Conservation (phyloP, 2,888 invertebrate species). For the Hirtodrosophila cameraria region DNA sequence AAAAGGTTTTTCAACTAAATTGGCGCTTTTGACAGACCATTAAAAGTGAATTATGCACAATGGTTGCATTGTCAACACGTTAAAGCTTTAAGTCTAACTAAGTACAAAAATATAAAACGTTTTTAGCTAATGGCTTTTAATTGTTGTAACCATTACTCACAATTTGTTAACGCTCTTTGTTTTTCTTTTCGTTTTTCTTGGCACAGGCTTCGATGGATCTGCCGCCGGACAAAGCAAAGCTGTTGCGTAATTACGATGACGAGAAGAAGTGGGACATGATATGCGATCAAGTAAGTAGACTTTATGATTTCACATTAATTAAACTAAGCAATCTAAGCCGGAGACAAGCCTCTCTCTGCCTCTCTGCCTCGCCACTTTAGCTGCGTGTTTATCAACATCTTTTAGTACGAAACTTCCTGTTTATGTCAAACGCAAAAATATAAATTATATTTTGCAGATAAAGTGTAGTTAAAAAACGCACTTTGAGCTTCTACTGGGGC, state of each 20-base stretch:
- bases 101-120: too few relatives aligned
- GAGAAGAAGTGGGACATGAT: slow-evolving; percentile 99
- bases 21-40: neutral
- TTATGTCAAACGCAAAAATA: slow-evolving; percentile 47
- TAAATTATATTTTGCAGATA: slow-evolving; percentile 50
- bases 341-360: neutral
- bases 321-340: slow-evolving; percentile 6
- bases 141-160: slow-evolving; percentile 33
- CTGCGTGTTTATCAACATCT: slow-evolving; percentile 42
- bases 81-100: neutral
- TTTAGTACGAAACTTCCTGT: slow-evolving; percentile 48
- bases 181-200: slow-evolving; percentile 80
- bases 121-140: slow-evolving; percentile 38
- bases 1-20: neutral
- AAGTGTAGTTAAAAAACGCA: slow-evolving; percentile 22
- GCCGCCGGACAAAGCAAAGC: slow-evolving; percentile 99
- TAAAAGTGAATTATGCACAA: neutral
- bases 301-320: slow-evolving; percentile 25
- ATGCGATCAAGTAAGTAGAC: slow-evolving; percentile 94
- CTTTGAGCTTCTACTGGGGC: slow-evolving; percentile 6
- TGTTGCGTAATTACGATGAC: slow-evolving; percentile 96
- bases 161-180: slow-evolving; percentile 23
- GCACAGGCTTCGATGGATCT: slow-evolving; percentile 98
- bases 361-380: neutral
- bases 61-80: neutral